Base-by-base conservation (phyloP, 1,140 invertebrate species). In the Heliconius eleuchia region DNA sequence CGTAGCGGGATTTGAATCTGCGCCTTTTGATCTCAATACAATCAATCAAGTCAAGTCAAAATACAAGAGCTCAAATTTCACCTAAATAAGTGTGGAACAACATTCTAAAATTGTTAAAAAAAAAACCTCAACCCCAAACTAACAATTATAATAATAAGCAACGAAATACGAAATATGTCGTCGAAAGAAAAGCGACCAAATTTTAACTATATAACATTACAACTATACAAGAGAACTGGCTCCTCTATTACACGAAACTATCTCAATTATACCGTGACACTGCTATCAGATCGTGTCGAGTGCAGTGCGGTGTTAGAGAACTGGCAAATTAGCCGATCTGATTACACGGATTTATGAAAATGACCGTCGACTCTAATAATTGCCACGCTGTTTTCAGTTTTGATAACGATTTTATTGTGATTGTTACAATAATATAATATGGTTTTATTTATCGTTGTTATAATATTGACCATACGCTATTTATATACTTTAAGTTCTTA, bases 311-410 rank as follows among this genome's bases (percentile, higher is more conserved):
- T 19, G 37, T 72, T 72, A 23, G 71, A 5, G 16, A 27, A 72
- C 71, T 72, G 70, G 37, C 71, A 19, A 72, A 72, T 72, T 72
- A 72, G 71, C 37, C 19, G 71, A 72, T 72, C 71, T 72, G 71
- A 72, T 72, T 72, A n/a, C 71, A 72, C 71, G 34, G 71, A 72
- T 72, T 72, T 72, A 72, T 72, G 71, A 19, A 39, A 72, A 72
- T 39, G 30, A 42, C 71, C 37, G 71, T 19, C 71, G 71, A 42
- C 34, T 72, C 71, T 27, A 72, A 37, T 72, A 72, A 72, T 72
- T 72, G 71, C 71, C 13, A 9, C 37, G 19, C 30, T 39, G 37
- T 72, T 39, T 39, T 16, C 71, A 42, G 34, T 42, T 72, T 39
- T 72, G 71, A 39, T 72, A 72, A 19, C 37, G 71, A 19, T 72